phyloP scores from a whole-genome alignment of 2,888 invertebrate species.

The Pteria penguin region DNA sequence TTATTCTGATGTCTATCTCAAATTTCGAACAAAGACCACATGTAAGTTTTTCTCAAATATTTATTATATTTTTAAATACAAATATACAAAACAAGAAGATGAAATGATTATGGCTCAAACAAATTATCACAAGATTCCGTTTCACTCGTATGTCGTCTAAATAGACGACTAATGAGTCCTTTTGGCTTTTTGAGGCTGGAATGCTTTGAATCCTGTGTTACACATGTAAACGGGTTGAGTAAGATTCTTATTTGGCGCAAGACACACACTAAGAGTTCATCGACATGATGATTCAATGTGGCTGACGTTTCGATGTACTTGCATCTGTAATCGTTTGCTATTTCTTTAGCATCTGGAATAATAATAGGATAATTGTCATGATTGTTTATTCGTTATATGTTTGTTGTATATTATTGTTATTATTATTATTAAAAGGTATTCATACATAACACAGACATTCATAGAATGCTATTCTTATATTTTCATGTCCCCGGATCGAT shows the following conservation, averaged over 20 bases:
- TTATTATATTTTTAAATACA: too few species aligned
- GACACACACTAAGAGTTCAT: constrained; percentile 95
- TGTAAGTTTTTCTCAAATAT: too few species aligned
- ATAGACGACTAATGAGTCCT: not conserved
- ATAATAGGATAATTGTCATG: too few species aligned
- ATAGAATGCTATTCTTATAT: too few species aligned
- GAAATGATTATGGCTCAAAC: not conserved
- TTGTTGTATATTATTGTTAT: too few species aligned
- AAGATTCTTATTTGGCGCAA: constrained; percentile 91
- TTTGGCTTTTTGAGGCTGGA: not conserved
- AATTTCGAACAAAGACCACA: too few species aligned
- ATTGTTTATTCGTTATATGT: too few species aligned
- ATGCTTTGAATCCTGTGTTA: not conserved
- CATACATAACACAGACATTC: too few species aligned
- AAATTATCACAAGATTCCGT: not conserved
- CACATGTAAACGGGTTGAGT: not conserved
- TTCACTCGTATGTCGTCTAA: not conserved
- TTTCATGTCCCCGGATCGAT: too few species aligned
- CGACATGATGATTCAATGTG: constrained; percentile 97
- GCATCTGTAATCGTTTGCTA: constrained; percentile 83
- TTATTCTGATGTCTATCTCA: too few species aligned
- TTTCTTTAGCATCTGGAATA: constrained; percentile 55
- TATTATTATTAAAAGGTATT: too few species aligned
- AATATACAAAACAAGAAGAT: too few species aligned
- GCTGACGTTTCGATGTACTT: constrained; percentile 98